Conservation (phyloP, 2,113 vertebrate genomes). For the Arizona elegans region DNA sequence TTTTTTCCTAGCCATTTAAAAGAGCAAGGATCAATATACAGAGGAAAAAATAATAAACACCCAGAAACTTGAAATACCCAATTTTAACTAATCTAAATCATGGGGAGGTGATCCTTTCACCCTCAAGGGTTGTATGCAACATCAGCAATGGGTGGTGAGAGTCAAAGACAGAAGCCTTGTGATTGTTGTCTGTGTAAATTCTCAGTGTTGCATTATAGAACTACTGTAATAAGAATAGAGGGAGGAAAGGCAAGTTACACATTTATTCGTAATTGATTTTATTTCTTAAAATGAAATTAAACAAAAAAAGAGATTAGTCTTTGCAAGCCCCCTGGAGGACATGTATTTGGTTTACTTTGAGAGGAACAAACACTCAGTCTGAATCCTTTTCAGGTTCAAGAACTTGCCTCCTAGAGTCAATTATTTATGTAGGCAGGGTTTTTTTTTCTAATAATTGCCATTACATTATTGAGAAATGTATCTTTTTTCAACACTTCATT, state of each 20-base stretch:
- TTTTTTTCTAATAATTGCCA: background rate
- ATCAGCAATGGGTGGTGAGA: background rate
- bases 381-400: background rate
- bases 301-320: background rate
- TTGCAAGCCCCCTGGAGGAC: background rate
- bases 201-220: background rate
- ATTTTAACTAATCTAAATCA: background rate
- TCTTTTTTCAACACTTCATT: background rate
- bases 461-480: background rate
- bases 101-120: background rate
- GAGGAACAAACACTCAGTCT: background rate
- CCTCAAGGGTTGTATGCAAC: background rate
- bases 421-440: background rate
- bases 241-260: background rate
- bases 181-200: background rate
- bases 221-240: background rate
- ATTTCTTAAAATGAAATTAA: background rate
- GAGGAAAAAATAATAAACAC: background rate
- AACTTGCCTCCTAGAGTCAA: background rate
- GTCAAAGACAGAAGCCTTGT: background rate
- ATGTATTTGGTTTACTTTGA: background rate
- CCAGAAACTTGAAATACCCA: background rate
- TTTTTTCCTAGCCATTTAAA: background rate
- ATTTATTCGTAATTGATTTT: background rate
- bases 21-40: background rate